A percentile compares a stretch with the other conserved stretches of the same genome.
Conservation (phyloP, 2,113 vertebrate species). For the Serinus canaria region DNA sequence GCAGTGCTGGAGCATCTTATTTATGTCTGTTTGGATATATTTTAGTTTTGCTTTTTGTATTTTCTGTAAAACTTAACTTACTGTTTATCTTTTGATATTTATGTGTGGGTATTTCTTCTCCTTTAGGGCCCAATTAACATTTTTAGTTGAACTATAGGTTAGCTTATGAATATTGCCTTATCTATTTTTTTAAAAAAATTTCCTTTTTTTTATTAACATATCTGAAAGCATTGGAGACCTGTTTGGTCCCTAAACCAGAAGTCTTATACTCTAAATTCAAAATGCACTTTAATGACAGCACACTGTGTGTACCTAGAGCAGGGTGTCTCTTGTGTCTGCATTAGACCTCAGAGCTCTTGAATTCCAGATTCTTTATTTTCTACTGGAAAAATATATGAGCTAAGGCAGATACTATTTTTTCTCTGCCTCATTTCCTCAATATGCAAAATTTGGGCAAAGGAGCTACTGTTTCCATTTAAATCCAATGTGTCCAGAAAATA, state of each 20-base stretch:
- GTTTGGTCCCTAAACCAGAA: background rate
- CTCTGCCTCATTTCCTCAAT: background rate
- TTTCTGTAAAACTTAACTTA: background rate
- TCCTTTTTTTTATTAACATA: background rate
- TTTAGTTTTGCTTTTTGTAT: background rate
- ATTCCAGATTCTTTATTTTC: background rate
- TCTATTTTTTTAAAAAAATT: background rate
- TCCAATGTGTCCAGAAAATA: background rate
- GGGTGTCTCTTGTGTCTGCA: background rate
- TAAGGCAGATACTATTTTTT: background rate
- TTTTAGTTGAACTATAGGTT: conserved; percentile 21
- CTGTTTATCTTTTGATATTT: conserved; percentile 42
- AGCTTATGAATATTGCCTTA: background rate
- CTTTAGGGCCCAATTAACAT: conserved; percentile 49
- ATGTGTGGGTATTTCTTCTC: background rate
- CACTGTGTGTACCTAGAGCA: background rate
- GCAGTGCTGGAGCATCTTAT: background rate
- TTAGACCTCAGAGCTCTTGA: background rate
- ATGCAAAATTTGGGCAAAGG: background rate
- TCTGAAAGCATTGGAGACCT: background rate
- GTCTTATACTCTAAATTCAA: background rate
- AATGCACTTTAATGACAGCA: background rate
- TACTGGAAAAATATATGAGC: background rate
- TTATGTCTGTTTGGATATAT: background rate
- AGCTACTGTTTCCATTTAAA: background rate